These are phyloP conservation scores for Phrynosoma platyrhinos DNA, from an alignment of 2,113 vertebrate species.

Conservation along the genomic window DNA sequence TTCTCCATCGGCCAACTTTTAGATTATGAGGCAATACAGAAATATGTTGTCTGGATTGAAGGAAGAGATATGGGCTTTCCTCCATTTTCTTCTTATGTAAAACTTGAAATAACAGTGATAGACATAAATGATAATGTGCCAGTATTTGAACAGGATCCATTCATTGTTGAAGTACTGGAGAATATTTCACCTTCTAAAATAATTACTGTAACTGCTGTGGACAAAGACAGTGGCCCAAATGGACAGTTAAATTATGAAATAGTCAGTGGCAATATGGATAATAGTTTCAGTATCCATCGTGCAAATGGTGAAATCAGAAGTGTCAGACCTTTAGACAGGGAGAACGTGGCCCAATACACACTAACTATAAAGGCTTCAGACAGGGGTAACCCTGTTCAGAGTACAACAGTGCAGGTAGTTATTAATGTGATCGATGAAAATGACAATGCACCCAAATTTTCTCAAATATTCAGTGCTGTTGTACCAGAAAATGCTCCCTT, in stretches of 20 bases:
- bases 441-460: constrained; percentile 95
- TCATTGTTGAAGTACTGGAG: constrained; percentile 88
- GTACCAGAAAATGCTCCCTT: constrained; percentile 93
- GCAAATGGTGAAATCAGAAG: constrained; percentile 92
- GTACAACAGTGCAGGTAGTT: constrained; percentile 83
- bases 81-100: constrained; percentile 94
- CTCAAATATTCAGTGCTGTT: constrained; percentile 93
- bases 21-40: constrained; percentile 92
- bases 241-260: constrained; percentile 92
- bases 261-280: constrained; percentile 88
- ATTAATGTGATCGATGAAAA: constrained; percentile 93
- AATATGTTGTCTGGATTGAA: constrained; percentile 94
- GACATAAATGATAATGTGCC: constrained; percentile 95
- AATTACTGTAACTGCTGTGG: constrained; percentile 84
- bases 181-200: constrained; percentile 90
- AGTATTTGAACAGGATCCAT: constrained; percentile 88
- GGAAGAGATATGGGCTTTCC: constrained; percentile 95
- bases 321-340: constrained; percentile 89
- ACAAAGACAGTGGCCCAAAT: constrained; percentile 91
- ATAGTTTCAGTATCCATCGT: constrained; percentile 88
- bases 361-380: constrained; percentile 90
- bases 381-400: constrained; percentile 85
- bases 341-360: constrained; percentile 84
- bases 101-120: constrained; percentile 86
- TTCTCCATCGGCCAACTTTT: constrained; percentile 84